Conservation (phyloP, 2,797 vertebrate species). For the Pelodytes ibericus region DNA sequence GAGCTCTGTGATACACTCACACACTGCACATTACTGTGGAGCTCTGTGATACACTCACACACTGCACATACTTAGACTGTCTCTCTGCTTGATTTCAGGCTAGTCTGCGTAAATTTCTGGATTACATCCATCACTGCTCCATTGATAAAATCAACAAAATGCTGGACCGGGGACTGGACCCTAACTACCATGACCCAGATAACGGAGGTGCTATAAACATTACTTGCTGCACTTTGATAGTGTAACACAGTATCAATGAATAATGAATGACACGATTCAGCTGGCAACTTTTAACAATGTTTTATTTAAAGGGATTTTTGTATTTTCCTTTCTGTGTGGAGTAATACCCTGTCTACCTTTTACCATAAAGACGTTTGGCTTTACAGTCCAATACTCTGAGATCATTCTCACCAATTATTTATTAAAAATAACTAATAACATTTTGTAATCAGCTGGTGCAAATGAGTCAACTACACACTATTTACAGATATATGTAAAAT, state of each 20-base stretch:
- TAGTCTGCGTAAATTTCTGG: constrained; percentile 92
- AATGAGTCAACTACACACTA: too few relatives aligned
- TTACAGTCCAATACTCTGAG: too few relatives aligned
- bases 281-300: neutral
- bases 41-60: too few relatives aligned
- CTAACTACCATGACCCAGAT: constrained; percentile 92
- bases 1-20: too few relatives aligned
- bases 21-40: too few relatives aligned
- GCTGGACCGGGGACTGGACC: constrained; percentile 91
- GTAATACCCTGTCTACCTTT: neutral
- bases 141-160: constrained; percentile 88
- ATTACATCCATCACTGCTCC: constrained; percentile 84
- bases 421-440: too few relatives aligned
- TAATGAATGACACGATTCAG: neutral
- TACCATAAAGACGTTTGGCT: neutral
- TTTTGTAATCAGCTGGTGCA: too few relatives aligned
- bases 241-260: neutral
- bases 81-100: constrained; percentile 69
- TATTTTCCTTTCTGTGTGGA: neutral
- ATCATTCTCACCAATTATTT: too few relatives aligned
- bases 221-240: neutral
- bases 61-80: too few relatives aligned
- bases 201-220: constrained; percentile 81
- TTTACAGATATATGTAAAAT: too few relatives aligned
- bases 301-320: constrained; percentile 3